These are phyloP conservation scores for Drosophila paulistorum DNA, from an alignment of 1,140 invertebrate genomes.

Conservation along the genomic window DNA sequence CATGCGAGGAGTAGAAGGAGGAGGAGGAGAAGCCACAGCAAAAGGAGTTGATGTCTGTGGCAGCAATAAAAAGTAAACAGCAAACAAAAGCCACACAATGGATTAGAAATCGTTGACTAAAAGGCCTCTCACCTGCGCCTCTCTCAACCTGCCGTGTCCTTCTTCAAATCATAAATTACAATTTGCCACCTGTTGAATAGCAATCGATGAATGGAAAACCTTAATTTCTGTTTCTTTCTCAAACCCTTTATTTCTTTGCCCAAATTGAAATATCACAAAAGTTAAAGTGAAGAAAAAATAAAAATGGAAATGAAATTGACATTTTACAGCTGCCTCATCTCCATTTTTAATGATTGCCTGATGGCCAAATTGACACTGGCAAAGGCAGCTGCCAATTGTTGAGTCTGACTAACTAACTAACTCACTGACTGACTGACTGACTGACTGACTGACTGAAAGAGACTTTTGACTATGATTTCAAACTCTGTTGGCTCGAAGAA, in stretches of 20 bases:
- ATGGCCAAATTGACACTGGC: slow-evolving; percentile 58
- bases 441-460: not conserved
- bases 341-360: slow-evolving; percentile 36
- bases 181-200: slow-evolving; percentile 60
- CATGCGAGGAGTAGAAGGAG: slow-evolving; percentile 31
- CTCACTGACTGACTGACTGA: not conserved
- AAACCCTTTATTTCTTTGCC: slow-evolving; percentile 12
- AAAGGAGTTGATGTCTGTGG: slow-evolving; percentile 4
- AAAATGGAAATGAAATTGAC: slow-evolving; percentile 34
- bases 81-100: slow-evolving; percentile 24
- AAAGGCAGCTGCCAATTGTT: slow-evolving; percentile 45
- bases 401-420: not conserved
- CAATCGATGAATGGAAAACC: too few species aligned
- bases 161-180: slow-evolving; percentile 63
- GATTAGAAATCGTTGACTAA: slow-evolving; percentile 73
- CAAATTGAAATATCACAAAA: slow-evolving; percentile 70
- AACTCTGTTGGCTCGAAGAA: slow-evolving; percentile 45
- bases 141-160: slow-evolving; percentile 32
- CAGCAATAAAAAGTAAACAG: slow-evolving; percentile 39
- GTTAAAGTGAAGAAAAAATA: slow-evolving; percentile 19
- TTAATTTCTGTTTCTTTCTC: not conserved
- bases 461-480: slow-evolving; percentile 3
- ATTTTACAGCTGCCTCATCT: slow-evolving; percentile 22
- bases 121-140: slow-evolving; percentile 32
- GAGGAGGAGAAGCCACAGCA: not conserved